Percentiles rank a stretch among this genome's conserved stretches.
Conservation (phyloP, 2,797 vertebrate genomes). For the Intellagama lesueurii region DNA sequence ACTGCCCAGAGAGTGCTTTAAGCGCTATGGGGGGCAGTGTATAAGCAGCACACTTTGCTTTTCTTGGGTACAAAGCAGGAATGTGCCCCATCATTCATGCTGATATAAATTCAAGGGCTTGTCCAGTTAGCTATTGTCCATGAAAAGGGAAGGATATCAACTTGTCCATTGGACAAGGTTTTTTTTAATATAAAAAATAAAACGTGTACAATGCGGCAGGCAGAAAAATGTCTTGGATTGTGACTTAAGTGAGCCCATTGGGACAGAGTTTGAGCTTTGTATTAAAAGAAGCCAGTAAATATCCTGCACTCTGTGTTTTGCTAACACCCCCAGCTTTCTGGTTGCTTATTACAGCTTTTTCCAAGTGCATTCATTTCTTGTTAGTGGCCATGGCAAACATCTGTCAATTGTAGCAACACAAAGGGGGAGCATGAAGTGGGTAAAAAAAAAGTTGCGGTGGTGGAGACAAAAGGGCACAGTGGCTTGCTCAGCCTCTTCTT, state of each 20-base stretch:
- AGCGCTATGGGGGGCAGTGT: not conserved
- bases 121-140: not conserved
- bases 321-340: accelerated
- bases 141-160: not conserved
- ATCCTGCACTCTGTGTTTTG: not conserved
- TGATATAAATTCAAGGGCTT: not conserved
- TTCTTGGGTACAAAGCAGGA: no score
- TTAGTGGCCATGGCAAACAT: slow-evolving; percentile 36
- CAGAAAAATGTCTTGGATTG: not conserved
- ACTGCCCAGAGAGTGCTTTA: no score
- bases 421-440: not conserved
- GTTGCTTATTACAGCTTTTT: slow-evolving; percentile 10
- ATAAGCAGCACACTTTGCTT: not conserved
- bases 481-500: accelerated
- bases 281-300: not conserved
- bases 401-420: accelerated
- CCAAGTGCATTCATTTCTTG: slow-evolving; percentile 15
- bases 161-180: not conserved
- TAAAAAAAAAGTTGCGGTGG: no score
- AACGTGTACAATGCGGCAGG: no score
- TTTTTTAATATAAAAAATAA: no score
- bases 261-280: not conserved
- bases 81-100: not conserved
- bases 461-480: not conserved
- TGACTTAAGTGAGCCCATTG: not conserved